Evolutionary conservation across 2,113 vertebrate species (phyloP).

Genomic region (Lepus timidus): DNA sequence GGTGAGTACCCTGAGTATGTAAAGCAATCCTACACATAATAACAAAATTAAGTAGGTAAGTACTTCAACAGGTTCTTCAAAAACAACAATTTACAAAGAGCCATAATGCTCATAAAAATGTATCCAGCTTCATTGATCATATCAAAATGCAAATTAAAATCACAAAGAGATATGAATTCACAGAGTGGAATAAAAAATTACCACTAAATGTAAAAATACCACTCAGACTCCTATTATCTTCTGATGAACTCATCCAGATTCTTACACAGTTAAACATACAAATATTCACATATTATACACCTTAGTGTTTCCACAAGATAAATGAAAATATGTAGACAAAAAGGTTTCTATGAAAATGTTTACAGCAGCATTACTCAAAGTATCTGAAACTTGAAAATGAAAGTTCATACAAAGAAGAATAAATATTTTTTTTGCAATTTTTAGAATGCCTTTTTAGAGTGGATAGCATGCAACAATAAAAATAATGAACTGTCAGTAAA

Average conservation of each 20-base stretch:
- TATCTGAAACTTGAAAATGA: background rate
- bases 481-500: background rate
- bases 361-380: background rate
- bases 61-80: background rate
- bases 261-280: background rate
- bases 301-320: background rate
- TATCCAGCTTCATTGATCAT: background rate
- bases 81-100: background rate
- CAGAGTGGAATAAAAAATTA: background rate
- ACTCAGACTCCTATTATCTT: background rate
- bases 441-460: background rate
- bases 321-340: background rate
- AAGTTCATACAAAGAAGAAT: background rate
- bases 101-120: background rate
- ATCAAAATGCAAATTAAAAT: background rate
- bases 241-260: background rate
- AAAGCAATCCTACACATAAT: background rate
- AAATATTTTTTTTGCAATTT: background rate
- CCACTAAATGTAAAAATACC: background rate
- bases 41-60: background rate
- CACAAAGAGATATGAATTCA: background rate
- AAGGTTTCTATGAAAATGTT: background rate
- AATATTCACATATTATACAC: background rate
- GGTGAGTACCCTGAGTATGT: background rate
- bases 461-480: background rate